These are phyloP conservation scores for Epinotia nisella DNA, from an alignment of 2,888 invertebrate genomes.

Conservation along the genomic window DNA sequence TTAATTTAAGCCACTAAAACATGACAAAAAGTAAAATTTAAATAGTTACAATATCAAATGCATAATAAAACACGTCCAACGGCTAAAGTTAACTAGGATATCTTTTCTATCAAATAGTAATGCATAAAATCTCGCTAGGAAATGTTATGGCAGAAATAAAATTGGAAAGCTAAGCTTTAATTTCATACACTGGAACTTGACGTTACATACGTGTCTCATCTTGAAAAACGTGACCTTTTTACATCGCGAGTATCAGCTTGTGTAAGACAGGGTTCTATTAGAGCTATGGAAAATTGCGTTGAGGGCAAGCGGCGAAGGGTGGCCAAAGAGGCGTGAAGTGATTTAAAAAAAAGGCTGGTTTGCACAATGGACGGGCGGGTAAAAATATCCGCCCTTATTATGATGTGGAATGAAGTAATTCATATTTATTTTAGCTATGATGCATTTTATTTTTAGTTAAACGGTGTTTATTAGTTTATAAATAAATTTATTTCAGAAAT, in stretches of 20 bases:
- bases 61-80: neutral
- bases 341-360: constrained; percentile 33
- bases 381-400: constrained; percentile 29
- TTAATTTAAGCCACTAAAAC: too few species aligned
- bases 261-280: constrained; percentile 22
- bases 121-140: constrained; percentile 23
- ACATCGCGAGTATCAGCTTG: constrained; percentile 5
- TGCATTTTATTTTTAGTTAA: neutral
- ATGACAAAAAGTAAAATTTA: neutral
- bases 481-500: too few species aligned
- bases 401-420: constrained; percentile 3
- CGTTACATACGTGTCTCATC: constrained; percentile 34
- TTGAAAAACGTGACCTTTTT: constrained; percentile 37
- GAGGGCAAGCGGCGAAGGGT: constrained; percentile 29
- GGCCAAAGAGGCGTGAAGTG: constrained; percentile 36
- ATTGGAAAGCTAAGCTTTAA: constrained; percentile 25
- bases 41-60: neutral
- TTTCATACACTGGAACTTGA: constrained; percentile 11
- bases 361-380: constrained; percentile 31
- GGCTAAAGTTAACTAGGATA: neutral
- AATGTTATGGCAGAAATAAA: constrained; percentile 25
- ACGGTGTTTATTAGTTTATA: too few species aligned
- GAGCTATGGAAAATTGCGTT: constrained; percentile 35
- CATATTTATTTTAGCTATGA: neutral
- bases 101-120: constrained; percentile 12